These are phyloP conservation scores for Alsophila aescularia DNA, from an alignment of 2,888 invertebrate species.

Conservation along the genomic window DNA sequence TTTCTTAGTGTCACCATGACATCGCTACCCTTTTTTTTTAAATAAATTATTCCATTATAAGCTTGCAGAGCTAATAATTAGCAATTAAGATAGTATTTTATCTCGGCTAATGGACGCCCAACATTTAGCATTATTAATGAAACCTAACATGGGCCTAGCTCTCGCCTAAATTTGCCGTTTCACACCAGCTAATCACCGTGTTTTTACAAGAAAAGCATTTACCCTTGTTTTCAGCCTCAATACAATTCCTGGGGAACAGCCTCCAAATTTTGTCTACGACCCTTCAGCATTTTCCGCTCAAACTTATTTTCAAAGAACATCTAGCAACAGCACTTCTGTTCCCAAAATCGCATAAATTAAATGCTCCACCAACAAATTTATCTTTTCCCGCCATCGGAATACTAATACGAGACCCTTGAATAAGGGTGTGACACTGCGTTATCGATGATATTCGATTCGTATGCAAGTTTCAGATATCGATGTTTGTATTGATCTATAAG, in stretches of 20 bases:
- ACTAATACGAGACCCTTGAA: slow-evolving; percentile 68
- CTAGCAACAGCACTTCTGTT: slow-evolving; percentile 48
- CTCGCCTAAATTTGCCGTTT: neutral
- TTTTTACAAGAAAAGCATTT: slow-evolving; percentile 4
- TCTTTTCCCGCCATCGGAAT: slow-evolving; percentile 80
- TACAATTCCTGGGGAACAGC: slow-evolving; percentile 20
- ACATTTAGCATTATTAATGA: neutral
- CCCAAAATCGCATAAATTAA: slow-evolving; percentile 79
- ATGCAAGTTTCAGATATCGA: neutral
- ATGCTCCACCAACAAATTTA: slow-evolving; percentile 78
- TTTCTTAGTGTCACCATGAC: no score
- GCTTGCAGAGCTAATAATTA: no score
- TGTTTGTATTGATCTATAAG: neutral
- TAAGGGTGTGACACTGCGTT: slow-evolving; percentile 18
- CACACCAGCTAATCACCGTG: neutral
- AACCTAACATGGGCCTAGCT: neutral
- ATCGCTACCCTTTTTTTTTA: no score
- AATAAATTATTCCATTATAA: no score
- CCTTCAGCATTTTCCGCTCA: slow-evolving; percentile 29
- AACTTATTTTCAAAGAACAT: slow-evolving; percentile 37
- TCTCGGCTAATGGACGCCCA: neutral
- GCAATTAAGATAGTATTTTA: neutral
- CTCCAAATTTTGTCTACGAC: slow-evolving; percentile 27
- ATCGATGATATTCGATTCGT: slow-evolving; percentile 20
- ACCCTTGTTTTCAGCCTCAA: neutral